A percentile compares a stretch with the other conserved stretches of the same genome.
phyloP scores from a whole-genome alignment of 2,888 invertebrate species.

The Leptinotarsa peninsularis region DNA sequence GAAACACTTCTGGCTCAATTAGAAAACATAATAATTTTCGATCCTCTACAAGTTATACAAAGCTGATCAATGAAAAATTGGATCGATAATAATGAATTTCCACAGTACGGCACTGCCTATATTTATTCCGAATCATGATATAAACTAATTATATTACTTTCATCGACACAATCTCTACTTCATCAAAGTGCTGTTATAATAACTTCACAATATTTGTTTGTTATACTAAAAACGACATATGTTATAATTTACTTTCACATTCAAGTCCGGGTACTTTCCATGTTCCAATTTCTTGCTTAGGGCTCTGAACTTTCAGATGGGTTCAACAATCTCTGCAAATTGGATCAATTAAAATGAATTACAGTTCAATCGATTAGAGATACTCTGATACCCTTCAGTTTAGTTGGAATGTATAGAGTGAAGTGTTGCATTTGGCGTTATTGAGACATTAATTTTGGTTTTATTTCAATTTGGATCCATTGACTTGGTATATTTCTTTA shows the following conservation, averaged over 20 bases:
- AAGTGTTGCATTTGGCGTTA: too few relatives aligned
- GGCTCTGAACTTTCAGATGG: not conserved
- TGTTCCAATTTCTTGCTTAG: constrained; percentile 6
- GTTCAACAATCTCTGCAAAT: not conserved
- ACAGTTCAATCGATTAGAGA: not conserved
- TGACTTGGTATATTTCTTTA: too few relatives aligned
- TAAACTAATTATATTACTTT: constrained; percentile 10
- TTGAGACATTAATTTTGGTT: too few relatives aligned
- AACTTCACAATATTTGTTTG: not conserved
- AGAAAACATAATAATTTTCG: too few relatives aligned
- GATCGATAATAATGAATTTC: not conserved
- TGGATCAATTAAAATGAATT: not conserved
- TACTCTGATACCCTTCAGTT: too few relatives aligned
- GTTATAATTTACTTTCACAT: constrained; percentile 34
- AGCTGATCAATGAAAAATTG: too few relatives aligned
- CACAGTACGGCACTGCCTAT: not conserved
- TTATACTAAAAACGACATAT: not conserved
- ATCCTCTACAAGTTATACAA: too few relatives aligned
- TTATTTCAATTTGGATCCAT: too few relatives aligned
- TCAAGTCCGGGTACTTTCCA: constrained; percentile 26
- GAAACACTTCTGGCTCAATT: too few relatives aligned
- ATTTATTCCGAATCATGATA: not conserved
- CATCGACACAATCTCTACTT: not conserved
- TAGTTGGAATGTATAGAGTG: too few relatives aligned
- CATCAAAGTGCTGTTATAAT: constrained; percentile 1